Base-by-base conservation (phyloP, 2,888 invertebrate genomes). In the Sesamia inferens region DNA sequence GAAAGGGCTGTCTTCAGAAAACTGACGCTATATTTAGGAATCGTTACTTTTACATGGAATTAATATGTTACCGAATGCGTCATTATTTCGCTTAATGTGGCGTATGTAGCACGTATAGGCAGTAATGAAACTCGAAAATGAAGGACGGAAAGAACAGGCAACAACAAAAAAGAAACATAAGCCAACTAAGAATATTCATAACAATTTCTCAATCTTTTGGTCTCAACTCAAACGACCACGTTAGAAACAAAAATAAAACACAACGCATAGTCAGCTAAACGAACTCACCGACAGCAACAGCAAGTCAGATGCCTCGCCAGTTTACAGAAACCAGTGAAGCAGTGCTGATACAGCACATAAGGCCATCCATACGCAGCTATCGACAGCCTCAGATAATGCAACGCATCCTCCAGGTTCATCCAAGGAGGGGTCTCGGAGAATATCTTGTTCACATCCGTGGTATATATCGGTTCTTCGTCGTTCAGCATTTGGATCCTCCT, bases 361-460 rank as follows among this genome's bases (percentile, higher is more conserved):
- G 98, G 98, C 98, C 99, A 99, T 0, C 99, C 98, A 90, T 99
- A 99, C 11, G 98, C 97, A 8, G 98, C 98, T 91, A 98, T 97
- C 0, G 99, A 98, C 85, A 98, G 97, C 90, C 97, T 97, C 88
- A 99, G 95, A 90, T 98, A 99, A 92, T 99, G 98, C 71, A 97
- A 91, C 5, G 98, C 98, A 87, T 97, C 97, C 68, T 97, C 97
- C 79, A 98, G 92, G 83, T 97, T 98, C 98, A 98, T 98, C 99
- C 98, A 99, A 2, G 96, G 95, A 0, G 98, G 98, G 0, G 97
- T 96, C 81, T 97, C 96, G 0, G 97, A 97, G 92, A 98, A 98
- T 76, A 97, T 96, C 85, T 95, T 95, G 87, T 93, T 94, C 57
- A 92, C 96, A 96, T 97, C 97, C 71, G 97, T 96, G 0, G 97